Base-by-base conservation (phyloP, 92 coral and sea anemone genomes). In the Blastomussa wellsi region DNA sequence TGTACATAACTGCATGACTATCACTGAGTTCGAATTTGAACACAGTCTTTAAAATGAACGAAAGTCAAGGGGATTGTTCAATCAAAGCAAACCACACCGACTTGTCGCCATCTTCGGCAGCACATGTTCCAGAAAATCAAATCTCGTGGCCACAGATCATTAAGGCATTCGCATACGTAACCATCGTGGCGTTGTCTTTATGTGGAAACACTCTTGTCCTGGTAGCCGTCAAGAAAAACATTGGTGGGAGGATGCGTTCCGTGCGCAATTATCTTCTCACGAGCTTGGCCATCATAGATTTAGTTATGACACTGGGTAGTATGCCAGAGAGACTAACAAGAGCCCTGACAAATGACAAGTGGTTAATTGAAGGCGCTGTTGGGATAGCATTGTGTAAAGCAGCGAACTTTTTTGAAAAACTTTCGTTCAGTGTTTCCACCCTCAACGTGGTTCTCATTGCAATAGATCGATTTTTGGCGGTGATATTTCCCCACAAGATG, bases 321-420 rank as follows among this genome's bases (percentile, higher is more conserved):
- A 77, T 87, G 71, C 93, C 90, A 6, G 93, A 90, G 52, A 60
- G 93, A 52, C 66, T 90, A 19, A 79, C 86, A 48, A 42, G 93
- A 36, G 88, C 78, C 1, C 36, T 90, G 24, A 78, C 93, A 15
- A 74, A 76, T 11, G 90, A 90, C 33, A 70, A 70, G 51, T 90
- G 93, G 93, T 70, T 90, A 37, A 48, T 87, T 33, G 33, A 76
- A 32, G 85, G 90, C n/a, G 37, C 48, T 29, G 31, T 71, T 10
- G 93, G 93, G 24, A 28, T 81, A 36, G 75, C 85, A 8, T 80
- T 90, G 15, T 89, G 92, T 47, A 89, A 89, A 51, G 74, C 72
- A 35, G 44, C 87, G 3, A 74, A 87, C 39, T 89, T 85, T 52
- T 72, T 80, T 28, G 89, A 85, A 69, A 88, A 84, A 24, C 74